phyloP scores from a whole-genome alignment of 2,888 invertebrate species.

The Caenorhabditis becei region DNA sequence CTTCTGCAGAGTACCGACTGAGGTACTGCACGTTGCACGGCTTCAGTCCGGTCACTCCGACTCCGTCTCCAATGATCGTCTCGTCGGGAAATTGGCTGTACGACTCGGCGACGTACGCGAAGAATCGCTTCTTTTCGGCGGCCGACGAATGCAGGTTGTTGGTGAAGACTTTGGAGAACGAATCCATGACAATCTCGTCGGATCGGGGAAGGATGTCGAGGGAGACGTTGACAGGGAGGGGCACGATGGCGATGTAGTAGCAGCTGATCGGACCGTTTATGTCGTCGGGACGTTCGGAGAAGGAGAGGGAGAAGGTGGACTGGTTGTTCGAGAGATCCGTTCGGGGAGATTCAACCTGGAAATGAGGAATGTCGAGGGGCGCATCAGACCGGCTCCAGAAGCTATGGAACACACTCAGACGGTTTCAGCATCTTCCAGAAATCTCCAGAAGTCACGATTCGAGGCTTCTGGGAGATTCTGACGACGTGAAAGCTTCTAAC shows the following conservation, averaged over 20 bases:
- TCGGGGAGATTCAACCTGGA: conserved; percentile 72
- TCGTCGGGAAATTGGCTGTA: conserved; percentile 74
- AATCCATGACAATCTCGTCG: conserved; percentile 77
- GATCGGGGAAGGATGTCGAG: conserved; percentile 74
- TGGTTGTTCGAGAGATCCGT: conserved; percentile 68
- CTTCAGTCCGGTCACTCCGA: conserved; percentile 61
- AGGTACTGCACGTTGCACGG: conserved; percentile 78
- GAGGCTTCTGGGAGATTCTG: no score
- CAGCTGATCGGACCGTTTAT: conserved; percentile 81
- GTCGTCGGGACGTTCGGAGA: conserved; percentile 74
- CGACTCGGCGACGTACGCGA: conserved; percentile 81
- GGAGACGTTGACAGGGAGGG: conserved; percentile 76
- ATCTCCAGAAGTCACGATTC: no score
- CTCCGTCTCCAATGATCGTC: conserved; percentile 79
- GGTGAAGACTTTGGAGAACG: conserved; percentile 69
- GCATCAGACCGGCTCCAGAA: no score
- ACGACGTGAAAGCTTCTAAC: no score
- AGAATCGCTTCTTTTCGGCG: conserved; percentile 72
- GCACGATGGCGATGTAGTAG: conserved; percentile 81
- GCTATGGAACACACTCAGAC: no score
- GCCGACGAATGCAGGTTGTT: conserved; percentile 75
- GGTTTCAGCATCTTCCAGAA: no score
- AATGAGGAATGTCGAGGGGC: background rate
- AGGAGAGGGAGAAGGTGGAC: conserved; percentile 75
- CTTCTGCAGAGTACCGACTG: conserved; percentile 74